Evolutionary conservation across 1,140 invertebrate genomes (phyloP).

Genomic region (Panagrolaimus sp.): DNA sequence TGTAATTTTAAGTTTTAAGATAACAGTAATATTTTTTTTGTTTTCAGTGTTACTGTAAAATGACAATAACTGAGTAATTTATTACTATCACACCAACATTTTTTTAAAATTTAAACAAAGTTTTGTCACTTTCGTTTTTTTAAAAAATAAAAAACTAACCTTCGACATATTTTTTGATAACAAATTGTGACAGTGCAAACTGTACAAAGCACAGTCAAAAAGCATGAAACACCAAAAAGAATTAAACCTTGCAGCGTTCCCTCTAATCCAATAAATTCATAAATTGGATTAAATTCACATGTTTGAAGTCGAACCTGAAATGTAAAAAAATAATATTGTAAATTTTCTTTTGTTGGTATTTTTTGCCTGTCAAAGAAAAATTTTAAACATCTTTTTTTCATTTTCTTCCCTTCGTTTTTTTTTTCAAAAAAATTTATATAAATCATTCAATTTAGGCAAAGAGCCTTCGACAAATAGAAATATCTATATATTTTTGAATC

Average conservation of each 20-base stretch:
- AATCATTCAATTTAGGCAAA: slow-evolving; percentile 13
- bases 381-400: slow-evolving; percentile 4
- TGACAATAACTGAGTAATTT: too few relatives aligned
- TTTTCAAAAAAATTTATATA: background rate
- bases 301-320: slow-evolving; percentile 9
- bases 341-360: background rate
- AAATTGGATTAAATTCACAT: slow-evolving; percentile 9
- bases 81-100: too few relatives aligned
- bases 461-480: background rate
- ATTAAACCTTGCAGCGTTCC: background rate
- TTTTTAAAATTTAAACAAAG: too few relatives aligned
- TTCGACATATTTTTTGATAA: background rate
- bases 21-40: too few relatives aligned
- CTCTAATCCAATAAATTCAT: background rate
- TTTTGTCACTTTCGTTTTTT: too few relatives aligned
- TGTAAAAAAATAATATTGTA: background rate
- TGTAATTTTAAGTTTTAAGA: too few relatives aligned
- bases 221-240: background rate
- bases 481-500: too few relatives aligned
- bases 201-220: slow-evolving; percentile 4
- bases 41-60: too few relatives aligned
- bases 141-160: background rate
- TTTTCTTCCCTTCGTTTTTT: background rate
- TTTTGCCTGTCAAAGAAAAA: background rate
- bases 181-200: background rate